phyloP scores from a whole-genome alignment of 2,797 vertebrate species.

The Chloroceryle inda region DNA sequence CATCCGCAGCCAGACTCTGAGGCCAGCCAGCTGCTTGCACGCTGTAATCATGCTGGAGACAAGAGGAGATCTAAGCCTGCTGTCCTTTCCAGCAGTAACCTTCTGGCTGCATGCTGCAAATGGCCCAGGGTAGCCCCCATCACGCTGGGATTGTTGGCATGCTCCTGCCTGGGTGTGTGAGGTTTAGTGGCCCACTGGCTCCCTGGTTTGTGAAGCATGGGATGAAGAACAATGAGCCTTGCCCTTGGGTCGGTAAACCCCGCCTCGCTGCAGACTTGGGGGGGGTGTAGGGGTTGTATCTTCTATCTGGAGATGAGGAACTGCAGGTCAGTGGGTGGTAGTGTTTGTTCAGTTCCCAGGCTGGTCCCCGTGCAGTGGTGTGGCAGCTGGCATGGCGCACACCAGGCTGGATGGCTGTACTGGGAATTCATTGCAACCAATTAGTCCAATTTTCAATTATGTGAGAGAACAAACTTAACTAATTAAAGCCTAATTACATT shows the following conservation, averaged over 20 bases:
- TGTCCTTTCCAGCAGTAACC: neutral
- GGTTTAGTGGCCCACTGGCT: neutral
- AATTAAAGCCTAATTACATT: conserved; percentile 65
- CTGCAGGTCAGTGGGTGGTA: neutral
- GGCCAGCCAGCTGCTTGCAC: neutral
- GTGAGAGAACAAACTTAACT: conserved; percentile 24
- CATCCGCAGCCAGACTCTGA: neutral
- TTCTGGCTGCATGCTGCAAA: neutral
- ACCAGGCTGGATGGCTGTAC: neutral
- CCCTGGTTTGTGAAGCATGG: neutral
- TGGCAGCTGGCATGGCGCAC: conserved; percentile 4
- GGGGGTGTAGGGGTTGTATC: neutral
- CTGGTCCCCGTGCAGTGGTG: neutral
- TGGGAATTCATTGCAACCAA: conserved; percentile 46
- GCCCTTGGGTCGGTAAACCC: neutral
- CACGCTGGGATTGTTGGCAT: neutral
- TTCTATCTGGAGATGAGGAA: neutral
- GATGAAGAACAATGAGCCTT: neutral
- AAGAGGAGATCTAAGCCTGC: neutral
- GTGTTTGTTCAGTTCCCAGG: neutral
- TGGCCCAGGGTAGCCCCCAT: neutral
- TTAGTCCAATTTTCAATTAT: conserved; percentile 57
- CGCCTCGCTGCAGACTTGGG: neutral
- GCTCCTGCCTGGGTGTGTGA: neutral
- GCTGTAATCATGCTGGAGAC: neutral